Base-by-base conservation (phyloP, 1,140 invertebrate species). In the Sitobion miscanthi region DNA sequence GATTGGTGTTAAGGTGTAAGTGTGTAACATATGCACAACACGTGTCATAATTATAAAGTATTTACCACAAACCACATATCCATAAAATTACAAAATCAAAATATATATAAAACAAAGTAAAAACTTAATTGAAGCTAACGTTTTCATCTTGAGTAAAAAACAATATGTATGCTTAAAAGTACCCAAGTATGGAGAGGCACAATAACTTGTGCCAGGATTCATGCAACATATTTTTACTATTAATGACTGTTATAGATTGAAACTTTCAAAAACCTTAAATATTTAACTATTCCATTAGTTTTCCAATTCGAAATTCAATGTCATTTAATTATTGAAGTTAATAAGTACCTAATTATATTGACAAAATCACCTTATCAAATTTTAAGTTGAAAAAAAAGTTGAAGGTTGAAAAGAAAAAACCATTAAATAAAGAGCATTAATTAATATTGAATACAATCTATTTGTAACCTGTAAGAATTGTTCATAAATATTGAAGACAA, bases 181-280 rank as follows among this genome's bases (percentile, higher is more conserved):
- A 77, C 17, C 17, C 30, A n/a, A 77, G 17, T 35, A 6, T 0
- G 6, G 5, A 4, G 5, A 17, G 0, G 0, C 4, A n/a, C 14
- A 77, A 69, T 69, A 69, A 62, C 25, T 30, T 69, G 14, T n/a
- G 35, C 35, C 35, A 69, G 14, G n/a, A 5, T n/a, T n/a, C 9
- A 69, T n/a, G 30, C 62, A 17, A 69, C 62, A 69, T 69, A n/a
- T n/a, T n/a, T 69, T 69, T 69, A 69, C n/a, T n/a, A 62, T 62
- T 69, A n/a, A n/a, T 69, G 30, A 69, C 62, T 69, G 14, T 5
- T 69, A 11, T 69, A n/a, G 9, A 4, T n/a, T 69, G 9, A 30
- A 62, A 25, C 7, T 57, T 57, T 57, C 1, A 9, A 62, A 62
- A 62, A 30, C 25, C 25, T 30, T 62, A n/a, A 69, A 69, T 69